A percentile compares a stretch with the other conserved stretches of the same genome.
Evolutionary conservation across 2,797 vertebrate genomes (phyloP).

Genomic region (Melanotaenia trifasciata): DNA sequence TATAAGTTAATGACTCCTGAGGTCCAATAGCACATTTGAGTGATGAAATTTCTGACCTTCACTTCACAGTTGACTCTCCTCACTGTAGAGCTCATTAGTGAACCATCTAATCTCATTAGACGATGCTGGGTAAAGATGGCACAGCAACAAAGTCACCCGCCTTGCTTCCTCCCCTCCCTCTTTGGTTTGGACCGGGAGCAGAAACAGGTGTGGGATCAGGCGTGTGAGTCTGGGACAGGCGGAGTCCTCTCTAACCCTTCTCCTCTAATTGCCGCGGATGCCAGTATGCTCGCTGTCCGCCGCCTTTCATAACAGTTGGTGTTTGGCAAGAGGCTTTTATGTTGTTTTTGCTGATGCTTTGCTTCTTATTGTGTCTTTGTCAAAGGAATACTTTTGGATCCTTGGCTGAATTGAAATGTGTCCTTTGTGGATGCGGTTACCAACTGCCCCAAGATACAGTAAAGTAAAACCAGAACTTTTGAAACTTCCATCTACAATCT

Average conservation of each 20-base stretch:
- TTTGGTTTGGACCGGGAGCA: conserved; percentile 59
- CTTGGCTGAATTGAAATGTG: conserved; percentile 42
- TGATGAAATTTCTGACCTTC: conserved; percentile 81
- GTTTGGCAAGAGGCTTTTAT: conserved; percentile 71
- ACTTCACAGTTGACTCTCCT: conserved; percentile 79
- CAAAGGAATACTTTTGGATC: conserved; percentile 64
- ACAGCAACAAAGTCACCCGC: conserved; percentile 67
- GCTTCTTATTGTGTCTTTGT: conserved; percentile 68
- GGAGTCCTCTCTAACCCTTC: conserved; percentile 67
- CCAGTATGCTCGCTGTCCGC: conserved; percentile 63
- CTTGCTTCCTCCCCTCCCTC: conserved; percentile 25
- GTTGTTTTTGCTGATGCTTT: conserved; percentile 69
- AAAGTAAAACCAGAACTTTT: conserved; percentile 33
- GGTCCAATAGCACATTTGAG: conserved; percentile 77
- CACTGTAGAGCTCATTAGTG: conserved; percentile 80
- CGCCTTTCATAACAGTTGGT: conserved; percentile 77
- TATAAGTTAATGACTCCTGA: conserved; percentile 82
- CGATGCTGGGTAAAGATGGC: conserved; percentile 71
- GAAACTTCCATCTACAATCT: conserved; percentile 65
- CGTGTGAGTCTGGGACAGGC: conserved; percentile 63
- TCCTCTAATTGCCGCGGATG: conserved; percentile 75
- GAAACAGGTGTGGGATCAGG: conserved; percentile 79
- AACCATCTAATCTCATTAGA: conserved; percentile 83
- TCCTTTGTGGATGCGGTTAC: conserved; percentile 38
- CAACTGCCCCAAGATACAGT: conserved; percentile 58